These are phyloP conservation scores for Hypomesus transpacificus DNA, from an alignment of 2,113 vertebrate genomes.

Conservation along the genomic window DNA sequence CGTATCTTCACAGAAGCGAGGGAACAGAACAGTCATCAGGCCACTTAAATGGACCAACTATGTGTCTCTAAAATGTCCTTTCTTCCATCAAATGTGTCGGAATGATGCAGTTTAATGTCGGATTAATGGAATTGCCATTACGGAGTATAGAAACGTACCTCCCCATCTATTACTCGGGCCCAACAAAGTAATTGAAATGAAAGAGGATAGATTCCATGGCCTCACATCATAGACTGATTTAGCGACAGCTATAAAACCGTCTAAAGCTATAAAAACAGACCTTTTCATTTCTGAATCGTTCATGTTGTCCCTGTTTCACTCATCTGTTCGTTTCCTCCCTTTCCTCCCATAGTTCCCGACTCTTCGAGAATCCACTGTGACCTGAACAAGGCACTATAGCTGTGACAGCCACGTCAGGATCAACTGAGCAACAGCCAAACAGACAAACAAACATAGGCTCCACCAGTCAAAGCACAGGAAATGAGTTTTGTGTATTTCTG, in stretches of 20 bases:
- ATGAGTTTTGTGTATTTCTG: background rate
- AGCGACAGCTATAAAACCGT: slow-evolving; percentile 43
- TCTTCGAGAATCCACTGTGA: background rate
- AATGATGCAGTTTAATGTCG: no score
- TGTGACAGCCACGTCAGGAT: background rate
- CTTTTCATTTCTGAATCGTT: slow-evolving; percentile 17
- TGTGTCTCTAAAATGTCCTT: no score
- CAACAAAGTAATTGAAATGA: slow-evolving; percentile 49
- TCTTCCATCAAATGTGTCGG: no score
- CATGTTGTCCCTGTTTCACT: background rate
- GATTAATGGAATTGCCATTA: no score
- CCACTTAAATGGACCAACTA: no score
- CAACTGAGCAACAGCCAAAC: background rate
- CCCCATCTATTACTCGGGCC: slow-evolving; percentile 9
- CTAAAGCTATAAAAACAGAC: slow-evolving; percentile 23
- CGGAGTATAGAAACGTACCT: no score
- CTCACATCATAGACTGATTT: slow-evolving; percentile 46
- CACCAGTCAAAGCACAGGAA: background rate
- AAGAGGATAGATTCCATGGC: slow-evolving; percentile 38
- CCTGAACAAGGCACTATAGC: background rate
- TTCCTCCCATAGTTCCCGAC: background rate
- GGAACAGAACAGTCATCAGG: no score
- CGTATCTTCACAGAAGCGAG: no score
- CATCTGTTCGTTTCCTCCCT: background rate
- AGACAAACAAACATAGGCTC: background rate